Percentiles rank a stretch among this genome's conserved stretches.
These are phyloP conservation scores for Nomada goodeniana DNA, from an alignment of 2,888 invertebrate species.

Conservation along the genomic window DNA sequence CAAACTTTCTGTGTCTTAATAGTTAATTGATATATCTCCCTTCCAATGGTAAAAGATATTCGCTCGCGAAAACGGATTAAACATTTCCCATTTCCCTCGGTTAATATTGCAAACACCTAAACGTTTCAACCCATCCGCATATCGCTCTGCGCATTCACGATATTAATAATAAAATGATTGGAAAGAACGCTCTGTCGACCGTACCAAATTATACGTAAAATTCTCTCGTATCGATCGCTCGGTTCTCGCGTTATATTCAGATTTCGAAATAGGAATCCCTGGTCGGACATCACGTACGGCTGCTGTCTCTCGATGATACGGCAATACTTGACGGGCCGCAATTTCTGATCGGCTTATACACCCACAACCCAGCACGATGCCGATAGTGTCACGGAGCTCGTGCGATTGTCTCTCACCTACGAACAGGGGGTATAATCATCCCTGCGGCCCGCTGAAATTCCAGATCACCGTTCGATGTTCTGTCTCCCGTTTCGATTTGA, in stretches of 20 bases:
- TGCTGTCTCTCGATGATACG: conserved; percentile 41
- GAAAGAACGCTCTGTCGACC: too few relatives aligned
- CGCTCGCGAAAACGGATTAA: too few relatives aligned
- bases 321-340: conserved; percentile 48
- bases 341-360: conserved; percentile 62
- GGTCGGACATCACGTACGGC: conserved; percentile 49
- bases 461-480: background rate
- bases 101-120: too few relatives aligned
- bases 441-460: conserved; percentile 28
- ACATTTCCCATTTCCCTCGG: too few relatives aligned
- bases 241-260: background rate
- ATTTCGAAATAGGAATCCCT: conserved; percentile 54
- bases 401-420: conserved; percentile 42
- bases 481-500: conserved; percentile 1
- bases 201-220: background rate
- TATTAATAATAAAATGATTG: background rate
- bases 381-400: conserved; percentile 20
- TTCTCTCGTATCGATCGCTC: conserved; percentile 40
- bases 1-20: too few relatives aligned
- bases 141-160: too few relatives aligned
- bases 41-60: too few relatives aligned
- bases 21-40: too few relatives aligned
- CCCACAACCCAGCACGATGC: conserved; percentile 6
- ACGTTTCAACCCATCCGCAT: too few relatives aligned
- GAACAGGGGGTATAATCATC: conserved; percentile 43